These are phyloP conservation scores for Coelinius sp. DNA, from an alignment of 2,888 invertebrate species.

Conservation along the genomic window DNA sequence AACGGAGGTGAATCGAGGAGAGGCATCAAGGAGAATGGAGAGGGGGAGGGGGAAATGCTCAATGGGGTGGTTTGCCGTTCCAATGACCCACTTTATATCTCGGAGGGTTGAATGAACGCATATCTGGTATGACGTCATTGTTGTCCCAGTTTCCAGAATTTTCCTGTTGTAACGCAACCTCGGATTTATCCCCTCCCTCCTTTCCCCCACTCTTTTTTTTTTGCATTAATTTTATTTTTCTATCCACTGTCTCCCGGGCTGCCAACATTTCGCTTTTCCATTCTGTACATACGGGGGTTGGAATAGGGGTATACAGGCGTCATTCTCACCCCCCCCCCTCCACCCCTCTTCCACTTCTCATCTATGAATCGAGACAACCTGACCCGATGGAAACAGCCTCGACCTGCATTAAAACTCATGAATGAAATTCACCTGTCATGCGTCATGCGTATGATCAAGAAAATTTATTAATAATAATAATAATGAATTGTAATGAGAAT, in stretches of 20 bases:
- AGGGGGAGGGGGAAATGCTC: conserved; percentile 40
- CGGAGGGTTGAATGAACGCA: conserved; percentile 68
- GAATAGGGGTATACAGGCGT: conserved; percentile 38
- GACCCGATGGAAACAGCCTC: conserved; percentile 29
- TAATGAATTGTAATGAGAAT: neutral
- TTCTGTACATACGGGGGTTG: conserved; percentile 20
- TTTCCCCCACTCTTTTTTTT: neutral
- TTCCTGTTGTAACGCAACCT: conserved; percentile 50
- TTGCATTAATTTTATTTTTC: conserved; percentile 16
- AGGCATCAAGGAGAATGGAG: neutral
- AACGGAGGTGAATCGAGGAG: conserved; percentile 6
- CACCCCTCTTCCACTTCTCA: neutral
- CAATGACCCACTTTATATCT: conserved; percentile 63
- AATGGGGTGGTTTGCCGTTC: conserved; percentile 49
- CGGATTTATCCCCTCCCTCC: neutral
- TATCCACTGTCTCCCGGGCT: neutral
- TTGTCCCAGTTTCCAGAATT: conserved; percentile 64
- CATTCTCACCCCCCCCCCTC: neutral
- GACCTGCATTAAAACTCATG: conserved; percentile 41
- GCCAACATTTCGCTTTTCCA: neutral
- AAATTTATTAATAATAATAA: conserved; percentile 14
- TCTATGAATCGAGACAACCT: conserved; percentile 17
- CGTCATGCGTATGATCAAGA: neutral
- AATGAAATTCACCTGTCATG: conserved; percentile 46
- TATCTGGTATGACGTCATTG: conserved; percentile 63